Evolutionary conservation across 1,140 invertebrate species (phyloP), one percentile per base, ranked within the genome.

Genomic region (Caenorhabditis remanei): DNA sequence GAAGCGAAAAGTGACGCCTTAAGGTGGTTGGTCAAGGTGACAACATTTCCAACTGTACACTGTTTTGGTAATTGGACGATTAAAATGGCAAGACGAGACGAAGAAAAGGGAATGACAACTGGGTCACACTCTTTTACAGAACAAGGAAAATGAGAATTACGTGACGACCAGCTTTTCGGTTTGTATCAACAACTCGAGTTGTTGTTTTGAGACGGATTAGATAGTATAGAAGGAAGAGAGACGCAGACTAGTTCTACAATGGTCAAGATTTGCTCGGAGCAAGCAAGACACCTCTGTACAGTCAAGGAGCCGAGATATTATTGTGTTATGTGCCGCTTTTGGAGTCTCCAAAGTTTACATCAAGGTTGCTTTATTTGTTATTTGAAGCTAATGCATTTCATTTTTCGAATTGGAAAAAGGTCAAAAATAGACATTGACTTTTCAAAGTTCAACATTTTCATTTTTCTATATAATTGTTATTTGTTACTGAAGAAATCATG

Each of bases 201-300:
- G 61, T 63, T 63, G 61, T 63, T 63, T 63, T 79, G n/a, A 21
- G 46, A n/a, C 7, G 11, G 11, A 50, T 21, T 19, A 50, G 41
- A 53, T 50, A 79, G 71, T 50, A 53, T n/a, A 53, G 14, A 24
- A 5, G 19, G 24, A 79, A 1, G n/a, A 46, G 71, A 79, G 71
- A 79, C 71, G 71, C 71, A 79, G 71, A 79, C 32, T 79, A 21
- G 71, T 79, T 50, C 46, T 24, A 79, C 71, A 79, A 79, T 79
- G 71, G 71, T 79, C 71, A 79, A 79, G 71, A 50, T 79, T 79
- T 79, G 71, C 71, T 79, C 71, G 71, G 71, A 79, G 71, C 71
- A 79, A 79, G 71, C 43, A 79, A 63, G 61, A 63, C 61, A 63
- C 61, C 61, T 63, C 43, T 50, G 71, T 50, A 79, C 71, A 63